phyloP scores from a whole-genome alignment of 2,113 vertebrate species.

The Pimephales promelas region DNA sequence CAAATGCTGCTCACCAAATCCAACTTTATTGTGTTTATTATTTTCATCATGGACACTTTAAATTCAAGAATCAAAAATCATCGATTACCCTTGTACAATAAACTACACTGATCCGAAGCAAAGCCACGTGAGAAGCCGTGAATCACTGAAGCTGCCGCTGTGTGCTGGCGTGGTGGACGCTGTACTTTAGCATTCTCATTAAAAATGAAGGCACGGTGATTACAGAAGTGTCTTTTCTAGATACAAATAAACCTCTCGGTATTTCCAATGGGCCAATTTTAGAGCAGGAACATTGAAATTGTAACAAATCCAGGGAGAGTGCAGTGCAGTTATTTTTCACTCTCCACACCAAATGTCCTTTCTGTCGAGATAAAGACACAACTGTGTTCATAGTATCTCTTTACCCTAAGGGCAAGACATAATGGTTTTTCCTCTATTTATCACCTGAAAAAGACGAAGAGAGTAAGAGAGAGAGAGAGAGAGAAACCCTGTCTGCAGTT shows the following conservation, averaged over 20 bases:
- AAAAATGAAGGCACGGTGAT: conserved; percentile 22
- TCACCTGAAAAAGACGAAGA: conserved; percentile 55
- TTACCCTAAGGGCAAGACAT: conserved; percentile 61
- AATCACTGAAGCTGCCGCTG: background rate
- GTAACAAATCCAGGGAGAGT: background rate
- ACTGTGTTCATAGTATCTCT: conserved; percentile 62
- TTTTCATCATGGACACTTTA: background rate
- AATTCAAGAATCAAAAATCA: background rate
- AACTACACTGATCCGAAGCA: background rate
- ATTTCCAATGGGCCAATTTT: background rate
- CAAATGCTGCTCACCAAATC: background rate
- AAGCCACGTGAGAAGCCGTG: background rate
- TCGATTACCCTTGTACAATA: no score
- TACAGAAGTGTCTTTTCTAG: conserved; percentile 10
- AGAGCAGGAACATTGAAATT: background rate
- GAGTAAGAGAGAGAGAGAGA: background rate
- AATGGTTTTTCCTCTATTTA: conserved; percentile 54
- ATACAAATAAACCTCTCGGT: background rate
- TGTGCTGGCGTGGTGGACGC: background rate
- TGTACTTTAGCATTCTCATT: conserved; percentile 13
- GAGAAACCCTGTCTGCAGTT: conserved; percentile 59
- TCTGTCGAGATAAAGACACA: conserved; percentile 68
- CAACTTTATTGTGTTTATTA: background rate
- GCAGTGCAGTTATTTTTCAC: conserved; percentile 3
- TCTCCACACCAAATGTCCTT: conserved; percentile 56